phyloP scores from a whole-genome alignment of 2,888 invertebrate genomes.

The Nymphalis c-album region DNA sequence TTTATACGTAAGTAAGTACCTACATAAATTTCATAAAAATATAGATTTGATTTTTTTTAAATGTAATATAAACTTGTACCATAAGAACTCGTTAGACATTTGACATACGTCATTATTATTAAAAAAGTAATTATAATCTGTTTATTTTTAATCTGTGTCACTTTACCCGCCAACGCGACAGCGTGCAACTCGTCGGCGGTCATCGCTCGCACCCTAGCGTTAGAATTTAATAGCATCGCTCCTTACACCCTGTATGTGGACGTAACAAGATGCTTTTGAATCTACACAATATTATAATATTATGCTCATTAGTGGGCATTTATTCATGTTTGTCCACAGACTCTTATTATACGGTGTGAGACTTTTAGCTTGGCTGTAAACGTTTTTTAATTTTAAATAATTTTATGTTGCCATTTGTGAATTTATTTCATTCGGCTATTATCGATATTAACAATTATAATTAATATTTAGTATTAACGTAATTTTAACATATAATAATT shows the following conservation, averaged over 20 bases:
- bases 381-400: conserved; percentile 36
- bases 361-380: conserved; percentile 34
- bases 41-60: not conserved
- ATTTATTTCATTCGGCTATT: conserved; percentile 15
- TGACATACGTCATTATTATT: conserved; percentile 2
- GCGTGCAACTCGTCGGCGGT: conserved; percentile 38
- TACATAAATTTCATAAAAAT: too few relatives aligned
- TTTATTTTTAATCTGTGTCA: conserved; percentile 9
- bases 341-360: conserved; percentile 42
- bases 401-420: conserved; percentile 19
- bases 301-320: conserved; percentile 76
- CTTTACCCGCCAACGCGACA: conserved; percentile 32
- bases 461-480: too few relatives aligned
- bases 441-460: not conserved
- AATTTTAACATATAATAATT: too few relatives aligned
- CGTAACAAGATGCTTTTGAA: conserved; percentile 75
- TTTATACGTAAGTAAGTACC: too few relatives aligned
- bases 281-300: conserved; percentile 73
- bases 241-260: conserved; percentile 65
- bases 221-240: conserved; percentile 77
- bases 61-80: not conserved
- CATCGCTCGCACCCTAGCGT: conserved; percentile 53
- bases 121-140: not conserved
- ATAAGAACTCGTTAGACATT: not conserved
- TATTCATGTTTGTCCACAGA: conserved; percentile 54